Evolutionary conservation across 2,797 vertebrate species (phyloP).

Genomic region (Channallabes apus): DNA sequence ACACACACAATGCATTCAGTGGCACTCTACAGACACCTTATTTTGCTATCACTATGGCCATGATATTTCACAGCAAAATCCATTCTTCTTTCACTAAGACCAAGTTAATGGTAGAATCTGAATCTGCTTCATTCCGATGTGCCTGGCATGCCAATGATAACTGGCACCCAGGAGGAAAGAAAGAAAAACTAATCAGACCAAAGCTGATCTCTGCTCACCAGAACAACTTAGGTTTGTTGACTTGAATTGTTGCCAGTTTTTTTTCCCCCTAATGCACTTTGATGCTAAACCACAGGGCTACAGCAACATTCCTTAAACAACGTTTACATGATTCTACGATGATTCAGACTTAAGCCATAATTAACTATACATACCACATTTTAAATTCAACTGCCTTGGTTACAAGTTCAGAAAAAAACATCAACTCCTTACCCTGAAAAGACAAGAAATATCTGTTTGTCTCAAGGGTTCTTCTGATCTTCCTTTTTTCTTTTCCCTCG

Average conservation of each 20-base stretch:
- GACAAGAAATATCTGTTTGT: conserved; percentile 55
- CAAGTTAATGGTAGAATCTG: conserved; percentile 47
- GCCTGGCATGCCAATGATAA: conserved; percentile 49
- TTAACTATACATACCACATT: conserved; percentile 2
- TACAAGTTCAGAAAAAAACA: conserved; percentile 21
- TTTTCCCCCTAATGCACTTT: neutral
- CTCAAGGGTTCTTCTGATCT: conserved; percentile 43
- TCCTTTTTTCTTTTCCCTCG: conserved; percentile 9
- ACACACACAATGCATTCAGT: no score
- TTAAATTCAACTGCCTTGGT: neutral
- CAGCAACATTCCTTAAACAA: neutral
- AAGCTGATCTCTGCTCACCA: conserved; percentile 8
- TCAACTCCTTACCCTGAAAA: conserved; percentile 69
- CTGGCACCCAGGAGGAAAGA: conserved; percentile 16
- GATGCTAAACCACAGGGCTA: neutral
- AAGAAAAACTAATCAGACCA: conserved; percentile 2
- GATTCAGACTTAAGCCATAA: neutral
- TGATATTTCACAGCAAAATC: conserved; percentile 42
- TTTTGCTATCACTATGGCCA: conserved; percentile 35
- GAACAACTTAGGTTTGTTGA: conserved; percentile 39
- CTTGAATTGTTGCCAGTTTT: neutral
- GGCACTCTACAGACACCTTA: conserved; percentile 39
- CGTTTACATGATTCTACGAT: neutral
- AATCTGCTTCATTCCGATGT: conserved; percentile 45
- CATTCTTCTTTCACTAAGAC: conserved; percentile 5